Evolutionary conservation across 2,797 vertebrate species (phyloP), one percentile per base, ranked within the genome.

Genomic region (Sebastes melanostomus): DNA sequence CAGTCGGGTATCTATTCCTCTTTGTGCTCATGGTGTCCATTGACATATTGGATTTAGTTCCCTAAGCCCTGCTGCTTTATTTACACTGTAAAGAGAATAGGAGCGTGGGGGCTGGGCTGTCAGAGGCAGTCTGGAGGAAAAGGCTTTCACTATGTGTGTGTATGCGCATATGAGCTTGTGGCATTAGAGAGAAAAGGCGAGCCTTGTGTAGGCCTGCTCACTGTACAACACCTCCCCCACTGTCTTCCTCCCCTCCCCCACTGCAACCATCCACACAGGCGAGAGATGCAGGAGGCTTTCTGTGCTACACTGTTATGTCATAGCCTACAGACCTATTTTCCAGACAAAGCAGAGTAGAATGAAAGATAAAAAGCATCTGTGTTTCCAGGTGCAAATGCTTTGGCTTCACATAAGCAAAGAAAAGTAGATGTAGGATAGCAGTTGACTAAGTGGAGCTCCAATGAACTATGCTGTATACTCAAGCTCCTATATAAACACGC

Each of bases 291-390:
- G 74, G 68, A 87, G 76, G 87, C 82, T 89, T 86, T 93, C 88
- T 88, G 84, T 92, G 80, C 84, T 72, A 82, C 83, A 52, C 84
- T 92, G 93, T 95, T 95, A 94, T 95, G 94, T 94, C 92, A 94
- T 90, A 90, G 81, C 81, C 84, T 72, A 81, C 81, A 91, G 88
- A 88, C 89, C 83, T 84, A 89, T 85, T 93, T 93, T 87, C 74
- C 73, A 90, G 78, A 92, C 91, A 91, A 90, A 91, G 77, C 76
- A 66, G 78, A 73, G 32, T 50, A 77, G 75, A 80, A 77, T 25
- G 66, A 54, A 63, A 65, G 27, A 42, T 32, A 81, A 84, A 42
- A 61, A 30, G 50, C 12, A 55, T 13, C 56, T 78, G 30, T 81
- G 59, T 85, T 85, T 84, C 72, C 61, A 67, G 54, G n/a, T 34